These are phyloP conservation scores for Tuta absoluta DNA, from an alignment of 2,888 invertebrate species.

Conservation along the genomic window DNA sequence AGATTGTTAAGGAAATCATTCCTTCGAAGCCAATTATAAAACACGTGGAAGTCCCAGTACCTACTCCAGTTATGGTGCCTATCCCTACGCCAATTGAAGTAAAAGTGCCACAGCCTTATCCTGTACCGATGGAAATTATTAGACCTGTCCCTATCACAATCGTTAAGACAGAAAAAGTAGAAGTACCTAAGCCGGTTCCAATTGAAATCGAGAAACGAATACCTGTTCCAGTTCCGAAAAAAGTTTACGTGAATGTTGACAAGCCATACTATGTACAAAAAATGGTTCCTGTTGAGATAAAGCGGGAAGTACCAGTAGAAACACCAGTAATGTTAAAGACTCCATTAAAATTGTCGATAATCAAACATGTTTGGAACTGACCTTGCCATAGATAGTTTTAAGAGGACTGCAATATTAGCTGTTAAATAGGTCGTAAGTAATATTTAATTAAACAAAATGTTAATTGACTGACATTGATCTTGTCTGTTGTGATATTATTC, in stretches of 20 bases:
- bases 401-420: conserved; percentile 28
- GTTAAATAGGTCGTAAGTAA: conserved; percentile 28
- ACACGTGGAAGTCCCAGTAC: conserved; percentile 51
- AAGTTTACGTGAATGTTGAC: conserved; percentile 48
- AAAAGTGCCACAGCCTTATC: conserved; percentile 46
- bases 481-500: conserved; percentile 21
- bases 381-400: conserved; percentile 23
- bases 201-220: conserved; percentile 43
- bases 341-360: conserved; percentile 48
- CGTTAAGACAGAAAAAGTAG: conserved; percentile 45
- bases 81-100: conserved; percentile 47
- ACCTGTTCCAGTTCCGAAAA: conserved; percentile 44
- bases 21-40: conserved; percentile 42
- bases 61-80: conserved; percentile 46
- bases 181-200: conserved; percentile 45
- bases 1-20: conserved; percentile 35
- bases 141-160: conserved; percentile 45
- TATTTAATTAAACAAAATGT: conserved; percentile 18
- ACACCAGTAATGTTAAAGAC: conserved; percentile 39
- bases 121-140: conserved; percentile 47
- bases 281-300: conserved; percentile 43
- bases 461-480: conserved; percentile 21
- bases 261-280: conserved; percentile 50
- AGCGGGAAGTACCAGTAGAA: conserved; percentile 44
- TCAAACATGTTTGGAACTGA: conserved; percentile 58